Percentiles rank a stretch among this genome's conserved stretches.
phyloP scores from a whole-genome alignment of 1,140 invertebrate species.

The Drosophila truncata region DNA sequence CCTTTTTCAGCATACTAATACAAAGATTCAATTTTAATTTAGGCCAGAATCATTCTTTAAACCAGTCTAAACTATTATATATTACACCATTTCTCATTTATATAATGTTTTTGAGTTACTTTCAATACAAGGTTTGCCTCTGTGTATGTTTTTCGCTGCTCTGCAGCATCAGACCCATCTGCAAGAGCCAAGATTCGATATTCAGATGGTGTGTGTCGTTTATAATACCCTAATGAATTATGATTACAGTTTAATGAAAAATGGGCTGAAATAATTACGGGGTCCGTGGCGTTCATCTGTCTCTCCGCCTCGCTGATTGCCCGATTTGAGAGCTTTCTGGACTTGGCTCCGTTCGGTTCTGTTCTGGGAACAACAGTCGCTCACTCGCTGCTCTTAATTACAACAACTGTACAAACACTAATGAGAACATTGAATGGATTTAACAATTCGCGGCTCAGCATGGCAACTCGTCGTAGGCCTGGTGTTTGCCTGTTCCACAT shows the following conservation, averaged over 20 bases:
- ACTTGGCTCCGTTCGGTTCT: conserved; percentile 10
- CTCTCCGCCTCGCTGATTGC: conserved; percentile 10
- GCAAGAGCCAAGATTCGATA: conserved; percentile 46
- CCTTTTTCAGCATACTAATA: background rate
- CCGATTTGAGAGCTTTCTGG: conserved; percentile 49
- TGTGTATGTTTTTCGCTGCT: conserved; percentile 12
- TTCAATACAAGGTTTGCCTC: background rate
- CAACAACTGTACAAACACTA: conserved; percentile 57
- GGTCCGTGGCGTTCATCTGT: conserved; percentile 35
- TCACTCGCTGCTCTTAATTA: conserved; percentile 67
- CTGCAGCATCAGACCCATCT: conserved; percentile 39
- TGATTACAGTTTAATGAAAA: conserved; percentile 82
- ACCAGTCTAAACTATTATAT: background rate
- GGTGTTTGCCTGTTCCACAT: conserved; percentile 47
- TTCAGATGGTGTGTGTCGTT: conserved; percentile 30
- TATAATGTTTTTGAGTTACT: background rate
- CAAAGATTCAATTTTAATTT: too few relatives aligned
- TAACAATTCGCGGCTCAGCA: conserved; percentile 49
- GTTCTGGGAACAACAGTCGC: conserved; percentile 23
- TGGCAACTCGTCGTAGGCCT: conserved; percentile 29
- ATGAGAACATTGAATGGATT: conserved; percentile 55
- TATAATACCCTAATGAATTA: conserved; percentile 76
- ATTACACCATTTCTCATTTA: background rate
- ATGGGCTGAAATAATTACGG: conserved; percentile 59
- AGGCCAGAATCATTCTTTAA: background rate